A percentile compares a stretch with the other conserved stretches of the same genome.
Conservation (phyloP, 2,113 vertebrate species). For the Conger conger region DNA sequence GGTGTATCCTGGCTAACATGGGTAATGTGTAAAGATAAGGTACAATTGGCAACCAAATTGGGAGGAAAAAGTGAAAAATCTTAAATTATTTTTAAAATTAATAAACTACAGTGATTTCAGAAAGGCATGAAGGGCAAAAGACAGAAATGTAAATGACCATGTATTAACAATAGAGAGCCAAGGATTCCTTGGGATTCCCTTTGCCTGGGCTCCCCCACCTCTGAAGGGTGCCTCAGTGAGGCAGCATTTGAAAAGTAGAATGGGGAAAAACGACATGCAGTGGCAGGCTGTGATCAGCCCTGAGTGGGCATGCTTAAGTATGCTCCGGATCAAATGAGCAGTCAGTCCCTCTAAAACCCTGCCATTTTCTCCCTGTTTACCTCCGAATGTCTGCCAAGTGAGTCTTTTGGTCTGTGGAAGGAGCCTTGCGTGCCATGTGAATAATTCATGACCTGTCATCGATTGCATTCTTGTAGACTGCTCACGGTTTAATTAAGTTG, state of each 20-base stretch:
- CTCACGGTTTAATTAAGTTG: conserved; percentile 27
- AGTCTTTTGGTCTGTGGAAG: conserved; percentile 12
- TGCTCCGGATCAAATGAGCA: conserved; percentile 12
- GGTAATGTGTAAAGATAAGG: no score
- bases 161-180: no score
- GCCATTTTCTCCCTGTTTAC: conserved; percentile 26
- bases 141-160: no score
- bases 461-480: conserved; percentile 20
- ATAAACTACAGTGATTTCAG: no score
- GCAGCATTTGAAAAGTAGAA: neutral
- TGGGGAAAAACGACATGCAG: neutral
- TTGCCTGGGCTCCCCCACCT: neutral
- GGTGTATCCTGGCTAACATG: no score
- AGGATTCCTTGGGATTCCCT: neutral
- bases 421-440: neutral
- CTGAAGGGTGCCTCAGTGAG: neutral
- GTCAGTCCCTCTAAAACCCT: conserved; percentile 6
- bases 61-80: no score
- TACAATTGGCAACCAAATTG: no score
- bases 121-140: no score
- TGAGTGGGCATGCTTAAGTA: conserved; percentile 20
- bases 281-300: conserved; percentile 19
- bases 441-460: conserved; percentile 25
- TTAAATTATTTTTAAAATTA: no score
- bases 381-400: conserved; percentile 26